Conservation (phyloP, 1,140 invertebrate species). For the Anastatus disparis region DNA sequence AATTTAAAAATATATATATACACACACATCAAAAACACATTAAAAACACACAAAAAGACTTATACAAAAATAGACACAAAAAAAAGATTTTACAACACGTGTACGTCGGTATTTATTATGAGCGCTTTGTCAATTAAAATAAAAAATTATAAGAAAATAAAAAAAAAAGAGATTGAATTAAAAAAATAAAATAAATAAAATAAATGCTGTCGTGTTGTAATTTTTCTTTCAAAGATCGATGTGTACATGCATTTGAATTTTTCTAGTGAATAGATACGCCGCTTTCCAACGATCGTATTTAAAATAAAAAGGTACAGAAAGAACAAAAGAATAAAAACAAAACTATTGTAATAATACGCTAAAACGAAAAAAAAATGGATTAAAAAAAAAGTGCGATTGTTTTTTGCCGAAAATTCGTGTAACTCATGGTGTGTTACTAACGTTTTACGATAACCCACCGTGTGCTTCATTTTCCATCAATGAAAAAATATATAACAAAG, state of each 20-base stretch:
- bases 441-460: not conserved
- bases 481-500: not conserved
- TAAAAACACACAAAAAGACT: conserved; percentile 45
- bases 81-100: conserved; percentile 48
- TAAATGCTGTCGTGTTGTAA: conserved; percentile 44
- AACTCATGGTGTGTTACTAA: not conserved
- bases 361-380: too few species aligned
- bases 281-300: conserved; percentile 21
- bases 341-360: not conserved
- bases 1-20: conserved; percentile 5
- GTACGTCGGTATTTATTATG: conserved; percentile 64
- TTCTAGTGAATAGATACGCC: conserved; percentile 13
- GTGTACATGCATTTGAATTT: conserved; percentile 32
- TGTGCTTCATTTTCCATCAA: not conserved
- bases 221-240: conserved; percentile 27
- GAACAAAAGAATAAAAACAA: too few species aligned
- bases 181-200: too few species aligned
- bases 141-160: too few species aligned
- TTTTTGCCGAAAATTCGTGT: not conserved
- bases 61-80: conserved; percentile 47
- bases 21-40: conserved; percentile 30
- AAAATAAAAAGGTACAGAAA: not conserved
- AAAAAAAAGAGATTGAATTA: conserved; percentile 64
- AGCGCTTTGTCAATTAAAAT: conserved; percentile 68
- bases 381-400: not conserved